These are phyloP conservation scores for Archips xylosteana DNA, from an alignment of 2,888 invertebrate species.

Conservation along the genomic window DNA sequence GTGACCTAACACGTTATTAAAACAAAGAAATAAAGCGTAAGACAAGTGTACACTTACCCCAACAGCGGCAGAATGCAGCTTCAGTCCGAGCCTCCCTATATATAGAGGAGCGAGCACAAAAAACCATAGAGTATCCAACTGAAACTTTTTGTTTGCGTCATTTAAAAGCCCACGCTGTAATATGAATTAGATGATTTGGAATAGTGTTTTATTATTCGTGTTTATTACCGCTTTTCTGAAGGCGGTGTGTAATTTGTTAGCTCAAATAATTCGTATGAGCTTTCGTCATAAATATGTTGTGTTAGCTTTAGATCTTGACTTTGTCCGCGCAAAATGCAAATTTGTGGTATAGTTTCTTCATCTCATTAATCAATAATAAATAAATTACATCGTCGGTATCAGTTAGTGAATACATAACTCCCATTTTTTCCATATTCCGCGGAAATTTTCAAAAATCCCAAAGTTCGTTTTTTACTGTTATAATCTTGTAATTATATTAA, in stretches of 20 bases:
- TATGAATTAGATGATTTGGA: neutral
- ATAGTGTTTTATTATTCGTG: neutral
- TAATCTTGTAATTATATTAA: too few relatives aligned
- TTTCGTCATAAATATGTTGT: too few relatives aligned
- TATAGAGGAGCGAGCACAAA: slow-evolving; percentile 16
- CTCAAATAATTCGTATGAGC: neutral
- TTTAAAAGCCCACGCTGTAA: neutral
- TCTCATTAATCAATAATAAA: too few relatives aligned
- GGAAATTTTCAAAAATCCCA: too few relatives aligned
- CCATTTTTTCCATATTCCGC: too few relatives aligned
- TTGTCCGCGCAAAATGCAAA: too few relatives aligned
- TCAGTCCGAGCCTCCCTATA: slow-evolving; percentile 10
- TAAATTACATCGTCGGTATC: too few relatives aligned
- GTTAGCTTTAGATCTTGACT: too few relatives aligned
- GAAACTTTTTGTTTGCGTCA: neutral
- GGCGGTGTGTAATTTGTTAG: too few relatives aligned
- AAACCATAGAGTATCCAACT: slow-evolving; percentile 12
- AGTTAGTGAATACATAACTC: too few relatives aligned
- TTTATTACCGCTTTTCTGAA: neutral
- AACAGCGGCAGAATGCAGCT: slow-evolving; percentile 29
- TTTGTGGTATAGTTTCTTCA: too few relatives aligned
- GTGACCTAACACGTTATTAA: neutral
- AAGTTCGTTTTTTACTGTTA: too few relatives aligned
- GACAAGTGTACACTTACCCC: slow-evolving; percentile 35
- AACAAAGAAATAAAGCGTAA: slow-evolving; percentile 1